Percentiles rank a stretch among this genome's conserved stretches.
Conservation (phyloP, 2,888 invertebrate species). For the Spisula solida region DNA sequence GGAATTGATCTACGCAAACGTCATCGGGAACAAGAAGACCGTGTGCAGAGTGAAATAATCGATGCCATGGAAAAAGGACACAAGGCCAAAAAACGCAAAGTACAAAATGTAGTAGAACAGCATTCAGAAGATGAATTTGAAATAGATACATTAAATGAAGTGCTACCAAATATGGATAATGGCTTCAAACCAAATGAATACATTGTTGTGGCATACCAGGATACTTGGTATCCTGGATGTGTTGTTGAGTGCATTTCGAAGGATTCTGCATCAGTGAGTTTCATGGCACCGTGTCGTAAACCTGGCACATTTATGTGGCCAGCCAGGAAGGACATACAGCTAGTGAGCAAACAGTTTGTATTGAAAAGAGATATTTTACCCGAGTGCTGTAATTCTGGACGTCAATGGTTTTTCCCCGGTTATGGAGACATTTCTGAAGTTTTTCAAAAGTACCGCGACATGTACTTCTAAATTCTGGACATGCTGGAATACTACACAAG, state of each 20-base stretch:
- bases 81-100: no score
- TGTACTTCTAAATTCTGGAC: background rate
- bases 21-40: no score
- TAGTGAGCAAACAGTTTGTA: slow-evolving; percentile 30
- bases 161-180: background rate
- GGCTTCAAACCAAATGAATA: slow-evolving; percentile 16
- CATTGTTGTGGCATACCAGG: slow-evolving; percentile 45
- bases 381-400: slow-evolving; percentile 37
- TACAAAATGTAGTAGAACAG: no score
- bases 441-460: background rate
- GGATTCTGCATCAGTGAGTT: background rate
- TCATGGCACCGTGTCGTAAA: slow-evolving; percentile 28
- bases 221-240: slow-evolving; percentile 45
- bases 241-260: background rate
- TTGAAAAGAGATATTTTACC: slow-evolving; percentile 13
- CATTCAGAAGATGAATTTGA: background rate
- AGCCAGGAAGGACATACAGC: slow-evolving; percentile 19
- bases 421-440: background rate
- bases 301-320: slow-evolving; percentile 45
- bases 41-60: no score
- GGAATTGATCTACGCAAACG: no score
- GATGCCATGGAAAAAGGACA: no score
- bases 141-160: background rate
- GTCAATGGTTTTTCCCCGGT: slow-evolving; percentile 38
- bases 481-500: no score